Evolutionary conservation across 2,888 invertebrate species (phyloP), one percentile per base, ranked within the genome.

Genomic region (Acrobasis suavella): DNA sequence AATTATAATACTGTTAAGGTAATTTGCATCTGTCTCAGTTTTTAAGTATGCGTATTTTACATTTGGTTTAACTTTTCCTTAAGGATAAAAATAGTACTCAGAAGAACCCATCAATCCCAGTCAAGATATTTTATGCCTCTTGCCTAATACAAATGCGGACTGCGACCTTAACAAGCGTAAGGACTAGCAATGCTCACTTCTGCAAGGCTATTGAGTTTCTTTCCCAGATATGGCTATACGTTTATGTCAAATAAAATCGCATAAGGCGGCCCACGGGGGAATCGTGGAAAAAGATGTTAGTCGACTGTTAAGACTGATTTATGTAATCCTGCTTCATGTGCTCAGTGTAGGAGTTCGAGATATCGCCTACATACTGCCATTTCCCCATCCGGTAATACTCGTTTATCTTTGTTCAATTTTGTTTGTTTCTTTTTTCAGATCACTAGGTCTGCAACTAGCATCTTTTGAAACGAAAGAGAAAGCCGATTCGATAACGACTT

Each of bases 401-500:
- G 32, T 7, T 32, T 32, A 32, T 32, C 32, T 32, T 32, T 32
- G 32, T 7, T 32, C 32, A 32, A 32, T 63, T 65, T 37, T 49
- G n/a, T 38, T 42, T 46, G 3, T 50, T 49, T 68, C 66, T 66
- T 68, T 72, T 79, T 87, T 65, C 90, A 93, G 97, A 76, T 97
- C 97, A 63, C 91, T 97, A 78, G 97, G 97, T 22, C 91, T 97
- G 71, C 97, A 97, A 81, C 91, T 97, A 78, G 96, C 96, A 56
- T 97, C 97, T 14, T 96, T 97, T 78, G 97, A 97, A 87, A 96
- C 96, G 9, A 95, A 96, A 81, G 97, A 97, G 87, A 97, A 97
- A 86, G 96, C 96, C 6, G 96, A 96, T 81, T 96, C 96, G 55
- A 96, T 97, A 92, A 95, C 96, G 61, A 95, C 96, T 70, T 97